Evolutionary conservation across 2,797 vertebrate species (phyloP), one percentile per base, ranked within the genome.

Genomic region (Heterohyrax brucei): DNA sequence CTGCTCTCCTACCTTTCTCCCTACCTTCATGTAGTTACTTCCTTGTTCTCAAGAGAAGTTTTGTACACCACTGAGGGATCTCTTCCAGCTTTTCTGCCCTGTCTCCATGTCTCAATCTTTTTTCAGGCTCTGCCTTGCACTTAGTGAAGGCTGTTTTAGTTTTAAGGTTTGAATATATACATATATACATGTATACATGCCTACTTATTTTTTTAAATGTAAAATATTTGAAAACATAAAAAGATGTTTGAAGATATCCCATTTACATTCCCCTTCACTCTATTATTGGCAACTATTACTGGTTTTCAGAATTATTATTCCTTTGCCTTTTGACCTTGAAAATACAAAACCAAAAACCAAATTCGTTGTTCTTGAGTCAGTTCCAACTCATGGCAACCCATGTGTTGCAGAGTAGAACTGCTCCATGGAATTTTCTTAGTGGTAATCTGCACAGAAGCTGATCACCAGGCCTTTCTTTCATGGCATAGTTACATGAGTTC

Each of bases 271-370:
- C 75, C 26, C 33, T 75, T 19, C 13, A 24, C 4, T 83, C 10
- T 2, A 44, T 48, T 76, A 24, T 33, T 73, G 19, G 4, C 82
- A 83, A 44, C 5, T 13, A 86, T 5, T 86, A 82, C 33, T 89
- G 28, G 61, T 78, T 93, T 76, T 70, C 30, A 85, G 82, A 61
- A 26, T 19, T 70, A 79, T 92, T 93, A 78, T 33, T 83, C 28
- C 22, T 56, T 30, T 75, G 26, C 6, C 85, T 85, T 82, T 33
- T 50, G 59, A 21, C 19, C 91, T 81, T 16, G 87, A 59, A 83
- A 81, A 59, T 81, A 39, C 53, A 82, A 66, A 61, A 56, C 53
- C 59, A 61, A 61, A 61, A 61, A 56, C 53, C 53, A 56, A 56
- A 12, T 16, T 13, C 53, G 12, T 56, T 56, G 53, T 16, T 56